Evolutionary conservation across 2,113 vertebrate species (phyloP), one percentile per base, ranked within the genome.

Genomic region (Atlantisia rogersi): DNA sequence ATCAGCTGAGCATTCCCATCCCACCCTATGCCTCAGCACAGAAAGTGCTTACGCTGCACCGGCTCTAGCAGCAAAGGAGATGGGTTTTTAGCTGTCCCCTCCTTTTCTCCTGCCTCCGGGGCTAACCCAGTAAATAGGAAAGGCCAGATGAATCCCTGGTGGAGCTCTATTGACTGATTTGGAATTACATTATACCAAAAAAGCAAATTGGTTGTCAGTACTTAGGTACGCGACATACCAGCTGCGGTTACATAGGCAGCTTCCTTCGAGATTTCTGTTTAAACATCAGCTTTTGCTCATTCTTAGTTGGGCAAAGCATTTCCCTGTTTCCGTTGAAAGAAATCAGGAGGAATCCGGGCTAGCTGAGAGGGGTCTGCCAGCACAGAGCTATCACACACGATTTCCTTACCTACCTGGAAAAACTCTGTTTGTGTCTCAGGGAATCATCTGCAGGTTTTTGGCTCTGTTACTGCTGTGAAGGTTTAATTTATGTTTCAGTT

Each of bases 201-300:
- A 56, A 65, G 77, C 70, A 86, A 92, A 88, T 21, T 58, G 90
- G 62, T 71, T 82, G 74, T 75, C 77, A 35, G 93, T 22, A 6
- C 79, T 86, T 35, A 48, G 89, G 91, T 39, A 52, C 25, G 58
- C 77, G 68, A 58, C 64, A 32, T 40, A 58, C 59, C 89, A 82
- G 89, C 86, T 88, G 84, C 69, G 91, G 77, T 87, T 87, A 35
- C 63, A 37, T 1, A 69, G 80, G 56, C 76, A 58, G 80, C 74
- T 94, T 78, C 95, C 86, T 63, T 22, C 3, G 53, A 82, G 93
- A 64, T 39, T 84, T 71, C 94, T 84, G 40, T 55, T 94, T 46
- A 84, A 94, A 92, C 86, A 89, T 18, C 86, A 88, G 69, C 52
- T 48, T 75, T 78, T 60, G 17, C 77, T 89, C 19, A 0, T 35